A percentile compares a stretch with the other conserved stretches of the same genome.
These are phyloP conservation scores for Eulemur rubriventer DNA, from an alignment of 2,797 vertebrate genomes.

Conservation along the genomic window DNA sequence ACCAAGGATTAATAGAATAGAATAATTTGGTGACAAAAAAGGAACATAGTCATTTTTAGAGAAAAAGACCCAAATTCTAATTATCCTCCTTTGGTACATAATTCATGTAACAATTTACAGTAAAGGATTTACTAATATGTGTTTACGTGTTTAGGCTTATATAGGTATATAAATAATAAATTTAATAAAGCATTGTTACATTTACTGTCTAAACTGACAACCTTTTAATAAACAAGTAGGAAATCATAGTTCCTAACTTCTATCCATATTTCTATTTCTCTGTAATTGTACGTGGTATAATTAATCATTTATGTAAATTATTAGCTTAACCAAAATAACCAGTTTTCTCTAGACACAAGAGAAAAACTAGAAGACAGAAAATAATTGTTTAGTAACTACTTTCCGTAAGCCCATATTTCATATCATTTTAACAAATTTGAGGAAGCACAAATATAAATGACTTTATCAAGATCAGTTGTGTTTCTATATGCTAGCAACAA, in stretches of 20 bases:
- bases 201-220: background rate
- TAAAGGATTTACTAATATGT: background rate
- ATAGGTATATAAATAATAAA: background rate
- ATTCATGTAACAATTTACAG: background rate
- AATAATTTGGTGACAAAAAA: background rate
- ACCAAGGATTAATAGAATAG: background rate
- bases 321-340: slow-evolving; percentile 11
- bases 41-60: background rate
- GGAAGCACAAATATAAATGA: background rate
- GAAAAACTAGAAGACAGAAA: slow-evolving; percentile 22
- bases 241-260: background rate
- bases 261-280: background rate
- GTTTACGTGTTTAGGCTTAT: background rate
- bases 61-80: background rate
- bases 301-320: background rate
- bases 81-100: background rate
- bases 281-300: background rate
- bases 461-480: background rate
- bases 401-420: background rate
- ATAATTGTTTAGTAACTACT: slow-evolving; percentile 12
- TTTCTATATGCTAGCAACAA: background rate
- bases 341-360: background rate
- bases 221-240: background rate
- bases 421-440: slow-evolving; percentile 26
- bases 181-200: background rate